Evolutionary conservation across 92 coral and sea anemone genomes (phyloP).

Genomic region (Plumapathes pennacea): DNA sequence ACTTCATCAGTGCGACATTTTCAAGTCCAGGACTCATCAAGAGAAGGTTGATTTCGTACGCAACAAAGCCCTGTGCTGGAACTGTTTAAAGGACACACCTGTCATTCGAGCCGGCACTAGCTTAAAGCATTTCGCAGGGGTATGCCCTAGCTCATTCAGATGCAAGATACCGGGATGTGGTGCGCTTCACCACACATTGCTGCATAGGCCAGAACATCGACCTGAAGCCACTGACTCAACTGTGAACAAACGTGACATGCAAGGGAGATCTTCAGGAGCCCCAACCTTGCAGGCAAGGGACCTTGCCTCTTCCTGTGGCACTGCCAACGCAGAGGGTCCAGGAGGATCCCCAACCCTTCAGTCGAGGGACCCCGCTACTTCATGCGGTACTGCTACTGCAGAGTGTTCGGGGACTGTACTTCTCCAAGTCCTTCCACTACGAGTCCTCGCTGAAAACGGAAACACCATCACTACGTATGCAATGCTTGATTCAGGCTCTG

Average conservation of each 20-base stretch:
- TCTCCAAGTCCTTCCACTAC: constrained; percentile 39
- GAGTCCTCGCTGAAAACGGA: constrained; percentile 10
- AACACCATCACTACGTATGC: constrained; percentile 27
- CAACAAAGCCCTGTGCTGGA: constrained; percentile 23
- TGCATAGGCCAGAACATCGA: constrained; percentile 8
- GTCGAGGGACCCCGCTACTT: neutral
- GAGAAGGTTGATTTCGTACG: constrained; percentile 11
- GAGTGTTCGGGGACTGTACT: constrained; percentile 18
- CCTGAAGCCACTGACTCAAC: too few relatives aligned
- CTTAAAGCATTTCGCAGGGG: constrained; percentile 14
- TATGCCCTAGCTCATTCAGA: constrained; percentile 37
- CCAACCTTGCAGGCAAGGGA: too few relatives aligned
- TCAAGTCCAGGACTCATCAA: constrained; percentile 30
- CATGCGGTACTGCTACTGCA: neutral
- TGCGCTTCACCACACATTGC: constrained; percentile 32
- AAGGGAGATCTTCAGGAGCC: too few relatives aligned
- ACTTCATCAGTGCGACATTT: constrained; percentile 22
- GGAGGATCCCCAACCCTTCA: too few relatives aligned
- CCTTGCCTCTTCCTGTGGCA: too few relatives aligned
- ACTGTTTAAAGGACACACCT: constrained; percentile 29
- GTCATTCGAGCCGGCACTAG: neutral
- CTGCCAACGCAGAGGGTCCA: too few relatives aligned
- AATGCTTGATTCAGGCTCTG: constrained; percentile 48
- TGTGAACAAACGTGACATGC: too few relatives aligned
- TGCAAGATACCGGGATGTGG: constrained; percentile 43